phyloP scores from a whole-genome alignment of 2,113 vertebrate species.

The Jacana jacana region DNA sequence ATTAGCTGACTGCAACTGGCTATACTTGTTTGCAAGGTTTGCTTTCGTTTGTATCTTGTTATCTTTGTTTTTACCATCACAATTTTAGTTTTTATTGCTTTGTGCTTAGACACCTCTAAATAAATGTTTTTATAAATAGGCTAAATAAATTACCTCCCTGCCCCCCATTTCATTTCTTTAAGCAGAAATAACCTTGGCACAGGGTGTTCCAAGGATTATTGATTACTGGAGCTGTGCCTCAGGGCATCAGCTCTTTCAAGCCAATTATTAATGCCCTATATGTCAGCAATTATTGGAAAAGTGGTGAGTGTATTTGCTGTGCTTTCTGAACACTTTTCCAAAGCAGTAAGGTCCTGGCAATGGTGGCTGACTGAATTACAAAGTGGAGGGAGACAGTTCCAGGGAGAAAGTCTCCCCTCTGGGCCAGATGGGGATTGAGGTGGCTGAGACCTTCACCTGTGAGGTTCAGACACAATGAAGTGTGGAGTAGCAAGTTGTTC shows the following conservation, averaged over 20 bases:
- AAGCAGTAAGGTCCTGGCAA: not conserved
- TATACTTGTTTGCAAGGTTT: not conserved
- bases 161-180: not conserved
- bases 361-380: not conserved
- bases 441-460: not conserved
- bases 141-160: not conserved
- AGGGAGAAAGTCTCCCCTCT: not conserved
- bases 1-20: not conserved
- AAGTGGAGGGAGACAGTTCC: not conserved
- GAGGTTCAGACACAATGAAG: not conserved
- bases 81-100: not conserved
- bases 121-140: not conserved
- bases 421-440: not conserved
- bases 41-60: not conserved
- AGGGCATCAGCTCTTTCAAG: not conserved
- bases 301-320: not conserved
- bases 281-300: conserved; percentile 43
- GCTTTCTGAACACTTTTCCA: not conserved
- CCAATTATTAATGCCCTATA: conserved; percentile 1
- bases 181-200: conserved; percentile 25
- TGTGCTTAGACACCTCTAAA: not conserved
- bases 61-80: not conserved
- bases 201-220: conserved; percentile 25
- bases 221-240: conserved; percentile 16
- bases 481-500: not conserved